phyloP scores from a whole-genome alignment of 2,888 invertebrate genomes.

The Heliconius sara region DNA sequence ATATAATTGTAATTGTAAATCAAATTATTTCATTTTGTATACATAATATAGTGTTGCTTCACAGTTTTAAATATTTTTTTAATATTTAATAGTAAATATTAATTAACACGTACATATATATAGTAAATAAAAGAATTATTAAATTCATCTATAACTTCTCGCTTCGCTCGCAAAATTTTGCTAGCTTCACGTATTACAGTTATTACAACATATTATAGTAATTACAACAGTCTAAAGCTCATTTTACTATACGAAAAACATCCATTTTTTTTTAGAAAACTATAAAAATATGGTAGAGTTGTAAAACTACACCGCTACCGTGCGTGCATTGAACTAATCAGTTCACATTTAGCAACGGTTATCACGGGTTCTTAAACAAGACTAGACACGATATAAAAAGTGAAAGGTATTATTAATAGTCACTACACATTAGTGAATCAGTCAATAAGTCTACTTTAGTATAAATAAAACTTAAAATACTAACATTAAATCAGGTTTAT shows the following conservation, averaged over 20 bases:
- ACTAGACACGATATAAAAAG: slow-evolving; percentile 31
- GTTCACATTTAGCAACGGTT: slow-evolving; percentile 39
- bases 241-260: too few relatives aligned
- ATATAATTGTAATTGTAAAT: neutral
- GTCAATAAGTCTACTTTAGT: neutral
- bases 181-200: too few relatives aligned
- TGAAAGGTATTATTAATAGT: slow-evolving; percentile 31
- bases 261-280: neutral
- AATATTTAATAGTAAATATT: too few relatives aligned
- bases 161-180: too few relatives aligned
- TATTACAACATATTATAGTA: too few relatives aligned
- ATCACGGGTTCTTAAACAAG: slow-evolving; percentile 25
- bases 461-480: neutral
- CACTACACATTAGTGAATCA: neutral
- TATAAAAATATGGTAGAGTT: neutral
- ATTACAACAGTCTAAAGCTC: too few relatives aligned
- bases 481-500: neutral
- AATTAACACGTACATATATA: too few relatives aligned
- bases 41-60: too few relatives aligned
- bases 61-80: too few relatives aligned
- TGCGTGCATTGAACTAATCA: slow-evolving; percentile 41
- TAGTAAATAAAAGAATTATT: too few relatives aligned
- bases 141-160: too few relatives aligned
- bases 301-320: neutral
- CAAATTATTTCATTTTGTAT: too few relatives aligned